Evolutionary conservation across 2,888 invertebrate species (phyloP), one percentile per base, ranked within the genome.

Genomic region (Nematopogon swammerdamellus): DNA sequence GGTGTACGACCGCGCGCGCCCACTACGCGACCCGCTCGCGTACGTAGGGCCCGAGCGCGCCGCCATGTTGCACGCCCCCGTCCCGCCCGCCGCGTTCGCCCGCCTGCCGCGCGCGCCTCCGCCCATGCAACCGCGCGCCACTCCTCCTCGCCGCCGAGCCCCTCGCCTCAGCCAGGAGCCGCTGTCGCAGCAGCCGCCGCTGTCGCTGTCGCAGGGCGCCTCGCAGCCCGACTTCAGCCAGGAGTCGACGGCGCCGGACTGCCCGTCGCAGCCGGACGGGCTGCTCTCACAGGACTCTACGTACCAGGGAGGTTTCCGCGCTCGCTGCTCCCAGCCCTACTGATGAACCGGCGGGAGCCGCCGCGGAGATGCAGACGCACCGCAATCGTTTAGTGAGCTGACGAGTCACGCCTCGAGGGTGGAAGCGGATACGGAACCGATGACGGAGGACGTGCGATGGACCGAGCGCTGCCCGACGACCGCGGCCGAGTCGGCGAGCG

Each of bases 61-160:
- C 0, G 88, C 88, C 52, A 81, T 86, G 30, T 80, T 88, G 66
- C 88, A 89, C 59, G 91, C 91, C 58, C 83, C 96, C 56, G 95
- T 97, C 0, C 95, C 97, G 3, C 92, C 96, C 0, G 90, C 95
- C 46, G 95, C 95, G 44, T 95, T 97, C 92, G 90, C 94, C 91
- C 69, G 94, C 91, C 85, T 88, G 4, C 64, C 62, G 52, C 59
- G 64, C 45, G 52, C 47, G 91, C 93, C 64, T 90, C 92, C 88
- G 85, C 87, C 14, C 88, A 87, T 59, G 85, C 89, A 50, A 88
- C 88, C 25, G 88, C 89, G 0, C 72, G 89, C 5, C 89, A 88
- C 68, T 88, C 87, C 63, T 89, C 89, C 61, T 88, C 64, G 73
- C 46, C 61, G 71, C 53, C 63, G 72, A 14, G 66, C 67, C 50